phyloP scores from a whole-genome alignment of 2,888 invertebrate species.

The Neuroscelio doddi region DNA sequence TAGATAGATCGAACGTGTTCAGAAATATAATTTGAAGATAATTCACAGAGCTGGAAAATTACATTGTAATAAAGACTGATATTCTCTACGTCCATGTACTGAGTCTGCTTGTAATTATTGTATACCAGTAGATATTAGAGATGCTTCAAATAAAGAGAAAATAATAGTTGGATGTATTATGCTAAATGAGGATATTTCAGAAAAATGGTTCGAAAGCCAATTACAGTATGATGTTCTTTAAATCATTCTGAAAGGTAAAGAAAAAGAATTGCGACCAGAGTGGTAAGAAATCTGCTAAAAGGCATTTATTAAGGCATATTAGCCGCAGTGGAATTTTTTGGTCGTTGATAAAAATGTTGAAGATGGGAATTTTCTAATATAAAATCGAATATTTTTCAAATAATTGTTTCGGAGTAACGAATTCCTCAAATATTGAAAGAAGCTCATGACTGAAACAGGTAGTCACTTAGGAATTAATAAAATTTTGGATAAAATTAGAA shows the following conservation, averaged over 20 bases:
- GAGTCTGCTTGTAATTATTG: too few species aligned
- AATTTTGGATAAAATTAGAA: slow-evolving; percentile 48
- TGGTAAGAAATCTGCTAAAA: slow-evolving; percentile 32
- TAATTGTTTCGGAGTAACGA: slow-evolving; percentile 22
- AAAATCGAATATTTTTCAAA: slow-evolving; percentile 13
- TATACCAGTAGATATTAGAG: too few species aligned
- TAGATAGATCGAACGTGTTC: too few species aligned
- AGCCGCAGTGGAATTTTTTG: slow-evolving; percentile 42
- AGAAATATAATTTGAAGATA: too few species aligned
- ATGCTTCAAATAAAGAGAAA: too few species aligned
- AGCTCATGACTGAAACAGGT: slow-evolving; percentile 48
- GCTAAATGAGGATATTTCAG: neutral
- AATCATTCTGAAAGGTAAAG: slow-evolving; percentile 14
- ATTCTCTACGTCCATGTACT: too few species aligned
- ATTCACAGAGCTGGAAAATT: too few species aligned
- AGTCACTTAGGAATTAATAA: slow-evolving; percentile 55
- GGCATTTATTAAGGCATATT: slow-evolving; percentile 32
- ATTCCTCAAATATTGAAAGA: slow-evolving; percentile 35
- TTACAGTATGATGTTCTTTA: neutral
- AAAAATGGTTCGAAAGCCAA: slow-evolving; percentile 3
- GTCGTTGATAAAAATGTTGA: too few species aligned
- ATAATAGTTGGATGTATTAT: slow-evolving; percentile 10
- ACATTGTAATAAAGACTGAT: too few species aligned
- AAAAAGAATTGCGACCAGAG: slow-evolving; percentile 12
- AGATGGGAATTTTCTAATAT: slow-evolving; percentile 33